Conservation (phyloP, 2,113 vertebrate genomes). For the Caracal caracal region DNA sequence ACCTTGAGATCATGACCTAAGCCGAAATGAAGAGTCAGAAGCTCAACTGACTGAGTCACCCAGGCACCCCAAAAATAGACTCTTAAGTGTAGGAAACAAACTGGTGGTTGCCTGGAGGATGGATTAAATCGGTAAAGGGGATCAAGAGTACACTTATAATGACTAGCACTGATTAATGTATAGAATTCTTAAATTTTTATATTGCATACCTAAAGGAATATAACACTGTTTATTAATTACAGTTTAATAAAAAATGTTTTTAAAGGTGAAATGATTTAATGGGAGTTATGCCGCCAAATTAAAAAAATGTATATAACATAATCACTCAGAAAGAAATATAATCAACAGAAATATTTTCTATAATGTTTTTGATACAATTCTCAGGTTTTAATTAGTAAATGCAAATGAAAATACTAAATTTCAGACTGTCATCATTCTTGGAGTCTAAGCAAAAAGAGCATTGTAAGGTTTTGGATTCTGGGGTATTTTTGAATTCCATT, state of each 20-base stretch:
- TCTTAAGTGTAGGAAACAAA: not conserved
- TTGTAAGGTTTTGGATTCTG: not conserved
- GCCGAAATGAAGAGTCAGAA: no score
- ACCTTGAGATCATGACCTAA: no score
- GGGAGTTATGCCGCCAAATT: constrained; percentile 48
- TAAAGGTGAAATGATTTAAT: constrained; percentile 46
- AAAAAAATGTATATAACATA: constrained; percentile 26
- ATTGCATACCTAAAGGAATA: not conserved
- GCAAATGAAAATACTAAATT: constrained; percentile 61
- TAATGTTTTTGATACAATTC: constrained; percentile 49
- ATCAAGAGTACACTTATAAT: not conserved
- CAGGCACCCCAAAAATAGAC: not conserved
- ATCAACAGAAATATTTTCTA: not conserved
- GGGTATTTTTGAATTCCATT: not conserved
- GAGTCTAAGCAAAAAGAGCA: not conserved
- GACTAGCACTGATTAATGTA: not conserved
- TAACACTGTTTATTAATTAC: not conserved
- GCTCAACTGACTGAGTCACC: no score
- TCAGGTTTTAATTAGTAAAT: constrained; percentile 67
- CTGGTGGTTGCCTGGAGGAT: not conserved
- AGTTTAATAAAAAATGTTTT: not conserved
- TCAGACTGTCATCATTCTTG: constrained; percentile 35
- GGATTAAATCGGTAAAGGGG: not conserved
- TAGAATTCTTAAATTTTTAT: not conserved
- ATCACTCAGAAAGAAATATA: constrained; percentile 50